Conservation (phyloP, 2,113 vertebrate species). For the Notarius quadriscutis region DNA sequence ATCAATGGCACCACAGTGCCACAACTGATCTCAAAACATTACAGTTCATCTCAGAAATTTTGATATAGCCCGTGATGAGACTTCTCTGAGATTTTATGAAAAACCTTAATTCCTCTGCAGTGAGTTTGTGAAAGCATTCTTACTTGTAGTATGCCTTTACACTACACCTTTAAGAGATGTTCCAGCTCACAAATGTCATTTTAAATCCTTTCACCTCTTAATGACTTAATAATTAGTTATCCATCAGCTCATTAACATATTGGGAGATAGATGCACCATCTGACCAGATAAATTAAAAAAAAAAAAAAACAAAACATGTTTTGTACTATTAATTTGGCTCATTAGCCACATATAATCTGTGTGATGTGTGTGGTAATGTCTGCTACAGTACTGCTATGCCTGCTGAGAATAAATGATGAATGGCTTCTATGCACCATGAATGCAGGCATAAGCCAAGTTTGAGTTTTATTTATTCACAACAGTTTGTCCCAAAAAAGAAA, state of each 20-base stretch:
- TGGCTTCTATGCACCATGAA: slow-evolving; percentile 40
- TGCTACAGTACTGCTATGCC: slow-evolving; percentile 1
- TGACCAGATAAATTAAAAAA: not conserved
- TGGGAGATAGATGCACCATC: slow-evolving; percentile 16
- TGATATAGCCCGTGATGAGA: not conserved
- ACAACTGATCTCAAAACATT: not conserved
- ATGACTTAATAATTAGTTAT: slow-evolving; percentile 31
- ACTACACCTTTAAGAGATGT: not conserved
- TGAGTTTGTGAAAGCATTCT: not conserved
- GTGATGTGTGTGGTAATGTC: slow-evolving; percentile 10
- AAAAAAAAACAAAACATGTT: not conserved
- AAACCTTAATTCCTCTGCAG: not conserved
- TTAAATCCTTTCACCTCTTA: slow-evolving; percentile 27
- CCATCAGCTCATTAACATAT: slow-evolving; percentile 26
- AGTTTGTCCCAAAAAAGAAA: not conserved
- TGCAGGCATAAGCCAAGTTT: slow-evolving; percentile 62
- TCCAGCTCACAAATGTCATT: not conserved
- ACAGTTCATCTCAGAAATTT: not conserved
- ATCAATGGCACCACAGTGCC: not conserved
- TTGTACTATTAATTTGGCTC: slow-evolving; percentile 40
- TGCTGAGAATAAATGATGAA: slow-evolving; percentile 50
- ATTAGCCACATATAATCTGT: slow-evolving; percentile 39
- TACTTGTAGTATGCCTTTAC: not conserved
- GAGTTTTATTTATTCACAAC: slow-evolving; percentile 48
- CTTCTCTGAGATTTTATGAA: not conserved